Evolutionary conservation across 2,888 invertebrate genomes (phyloP), one percentile per base, ranked within the genome.

Genomic region (Trissolcus japonicus): DNA sequence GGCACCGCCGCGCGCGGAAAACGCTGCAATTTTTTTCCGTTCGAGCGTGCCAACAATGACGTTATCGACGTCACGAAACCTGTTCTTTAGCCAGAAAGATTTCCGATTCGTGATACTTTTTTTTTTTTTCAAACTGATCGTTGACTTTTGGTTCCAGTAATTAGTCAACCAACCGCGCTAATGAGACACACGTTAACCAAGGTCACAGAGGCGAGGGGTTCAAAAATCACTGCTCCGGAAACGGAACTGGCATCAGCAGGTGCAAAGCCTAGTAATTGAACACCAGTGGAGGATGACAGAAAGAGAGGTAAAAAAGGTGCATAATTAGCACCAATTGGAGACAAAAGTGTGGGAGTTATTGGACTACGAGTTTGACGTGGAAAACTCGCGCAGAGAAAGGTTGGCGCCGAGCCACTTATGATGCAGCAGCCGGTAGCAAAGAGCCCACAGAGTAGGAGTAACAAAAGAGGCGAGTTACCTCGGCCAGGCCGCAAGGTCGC

Each of bases 401-500:
- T 43, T 65, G 73, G 65, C 73, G 50, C 17, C 17, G 41, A 40
- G 61, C 66, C 61, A 66, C 41, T 60, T 55, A 51, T 50, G 60
- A 56, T 48, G 51, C 16, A 43, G 19, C 50, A 51, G 48, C 55
- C 72, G 41, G 62, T 57, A 51, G 66, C 56, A 61, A 56, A 41
- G 62, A 17, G 75, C 59, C 63, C 56, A 61, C 57, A 48, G 62
- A 17, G 75, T 63, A 68, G 68, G 68, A 54, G 75, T 60, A 75
- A 76, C 76, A 76, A 76, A 69, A 71, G 76, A 54, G 66, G 61
- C 69, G 40, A 51, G 72, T 79, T 69, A 78, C 75, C 73, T 78
- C 72, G 61, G 65, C 76, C 50, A 72, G 67, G 71, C 74, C 50
- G 80, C 85, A 86, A 86, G 85, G 86, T 85, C 85, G 82, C 82